Evolutionary conservation across 1,140 invertebrate genomes (phyloP), one percentile per base, ranked within the genome.

Genomic region (Ips typographus): DNA sequence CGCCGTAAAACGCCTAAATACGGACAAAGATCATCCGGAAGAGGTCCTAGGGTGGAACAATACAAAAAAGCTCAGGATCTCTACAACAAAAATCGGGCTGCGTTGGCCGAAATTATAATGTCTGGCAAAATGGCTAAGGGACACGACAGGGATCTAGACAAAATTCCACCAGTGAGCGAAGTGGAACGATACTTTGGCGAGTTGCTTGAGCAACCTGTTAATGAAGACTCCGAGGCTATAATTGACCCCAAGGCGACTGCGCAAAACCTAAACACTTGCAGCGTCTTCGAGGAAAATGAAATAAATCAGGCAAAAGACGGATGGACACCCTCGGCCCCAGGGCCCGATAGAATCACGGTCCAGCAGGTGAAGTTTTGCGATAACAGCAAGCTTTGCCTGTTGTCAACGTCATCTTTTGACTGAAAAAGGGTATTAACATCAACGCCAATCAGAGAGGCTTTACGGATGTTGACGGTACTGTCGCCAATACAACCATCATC

Each of bases 361-460:
- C 36, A 4, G 57, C n/a, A 40, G n/a, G 4, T 22, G 37, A 8
- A 53, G 36, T n/a, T 7, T 7, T 4, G 4, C 36, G 5, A 22
- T 7, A 53, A n/a, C 44, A n/a, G 4, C 4, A 7, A 37, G 52
- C 36, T 53, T 7, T 7, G 7, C 6, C 4, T 53, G 36, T 8
- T 53, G 4, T 53, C 36, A 53, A 53, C 36, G 36, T 53, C 36
- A 53, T 53, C 4, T 53, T 53, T 36, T 53, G n/a, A 36, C 42
- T 72, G 5, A 4, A 40, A 7, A n/a, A 36, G 4, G 22, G 0
- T 22, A 40, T 5, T 3, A 5, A 7, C 5, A 53, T 53, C 36
- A 53, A 53, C n/a, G 1, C 47, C 40, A 62, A 65, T 6, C 75
- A 75, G 44, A 22, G 72, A 8, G 71, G 70, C 0, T 77, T 75